Conservation (phyloP, 2,113 vertebrate genomes). For the Leiothrix lutea region DNA sequence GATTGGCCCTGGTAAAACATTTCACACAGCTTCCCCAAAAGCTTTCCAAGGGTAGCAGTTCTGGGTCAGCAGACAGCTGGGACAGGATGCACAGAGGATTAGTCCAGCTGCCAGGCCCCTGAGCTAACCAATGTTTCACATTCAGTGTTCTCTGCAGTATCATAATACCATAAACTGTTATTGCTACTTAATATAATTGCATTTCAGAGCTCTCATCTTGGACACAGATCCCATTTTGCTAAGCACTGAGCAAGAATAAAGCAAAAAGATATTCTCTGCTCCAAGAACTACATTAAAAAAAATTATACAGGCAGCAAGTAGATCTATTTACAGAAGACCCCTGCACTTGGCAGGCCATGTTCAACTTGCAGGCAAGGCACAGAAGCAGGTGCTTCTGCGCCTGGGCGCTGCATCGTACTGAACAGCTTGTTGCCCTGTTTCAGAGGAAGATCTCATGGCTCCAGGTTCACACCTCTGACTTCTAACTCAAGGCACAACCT, state of each 20-base stretch:
- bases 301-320: not conserved
- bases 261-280: not conserved
- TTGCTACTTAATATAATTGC: not conserved
- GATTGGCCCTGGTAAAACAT: not conserved
- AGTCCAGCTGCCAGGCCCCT: not conserved
- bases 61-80: not conserved
- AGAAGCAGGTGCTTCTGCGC: not conserved
- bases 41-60: not conserved
- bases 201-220: not conserved
- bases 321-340: not conserved
- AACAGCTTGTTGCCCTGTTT: not conserved
- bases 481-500: not conserved
- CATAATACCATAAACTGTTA: not conserved
- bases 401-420: fast-evolving
- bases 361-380: not conserved
- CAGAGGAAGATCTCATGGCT: not conserved
- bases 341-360: not conserved
- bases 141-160: not conserved
- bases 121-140: not conserved
- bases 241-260: not conserved
- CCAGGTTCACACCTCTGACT: not conserved
- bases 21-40: not conserved
- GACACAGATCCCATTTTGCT: not conserved
- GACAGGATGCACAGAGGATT: not conserved
- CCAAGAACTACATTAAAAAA: not conserved